Evolutionary conservation across 2,113 vertebrate genomes (phyloP).

Genomic region (Pituophis catenifer): DNA sequence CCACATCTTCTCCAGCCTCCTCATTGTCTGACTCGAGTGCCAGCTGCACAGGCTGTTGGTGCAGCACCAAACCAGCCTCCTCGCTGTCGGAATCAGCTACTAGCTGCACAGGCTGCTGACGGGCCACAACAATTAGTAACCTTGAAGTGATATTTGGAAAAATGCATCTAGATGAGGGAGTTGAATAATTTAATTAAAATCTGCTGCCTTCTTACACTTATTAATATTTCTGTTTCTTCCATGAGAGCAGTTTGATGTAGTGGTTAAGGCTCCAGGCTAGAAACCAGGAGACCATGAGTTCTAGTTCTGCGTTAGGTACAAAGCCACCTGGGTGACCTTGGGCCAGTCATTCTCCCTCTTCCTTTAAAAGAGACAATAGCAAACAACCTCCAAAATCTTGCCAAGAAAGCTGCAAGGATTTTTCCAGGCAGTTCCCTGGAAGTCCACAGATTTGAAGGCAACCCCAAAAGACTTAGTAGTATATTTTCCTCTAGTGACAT

Average conservation of each 20-base stretch:
- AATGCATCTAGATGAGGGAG: not conserved
- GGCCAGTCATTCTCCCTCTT: not conserved
- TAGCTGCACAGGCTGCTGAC: too few relatives aligned
- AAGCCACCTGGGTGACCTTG: not conserved
- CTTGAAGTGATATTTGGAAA: not conserved
- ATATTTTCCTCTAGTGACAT: not conserved
- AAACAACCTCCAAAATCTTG: not conserved
- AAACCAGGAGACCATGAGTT: not conserved
- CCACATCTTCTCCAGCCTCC: too few relatives aligned
- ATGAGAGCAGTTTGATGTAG: not conserved
- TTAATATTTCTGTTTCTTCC: not conserved
- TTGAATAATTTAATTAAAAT: not conserved
- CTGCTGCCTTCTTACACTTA: not conserved
- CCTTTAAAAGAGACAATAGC: not conserved
- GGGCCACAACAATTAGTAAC: not conserved
- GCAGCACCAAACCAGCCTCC: too few relatives aligned
- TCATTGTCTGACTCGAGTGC: too few relatives aligned
- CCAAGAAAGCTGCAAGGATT: not conserved
- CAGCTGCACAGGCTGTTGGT: too few relatives aligned
- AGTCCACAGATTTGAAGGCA: not conserved
- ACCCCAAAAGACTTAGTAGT: not conserved
- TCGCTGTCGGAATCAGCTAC: too few relatives aligned
- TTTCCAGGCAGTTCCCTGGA: not conserved
- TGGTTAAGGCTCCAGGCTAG: not conserved
- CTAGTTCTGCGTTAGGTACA: not conserved